Evolutionary conservation across 2,113 vertebrate genomes (phyloP).

Genomic region (Meriones unguiculatus): DNA sequence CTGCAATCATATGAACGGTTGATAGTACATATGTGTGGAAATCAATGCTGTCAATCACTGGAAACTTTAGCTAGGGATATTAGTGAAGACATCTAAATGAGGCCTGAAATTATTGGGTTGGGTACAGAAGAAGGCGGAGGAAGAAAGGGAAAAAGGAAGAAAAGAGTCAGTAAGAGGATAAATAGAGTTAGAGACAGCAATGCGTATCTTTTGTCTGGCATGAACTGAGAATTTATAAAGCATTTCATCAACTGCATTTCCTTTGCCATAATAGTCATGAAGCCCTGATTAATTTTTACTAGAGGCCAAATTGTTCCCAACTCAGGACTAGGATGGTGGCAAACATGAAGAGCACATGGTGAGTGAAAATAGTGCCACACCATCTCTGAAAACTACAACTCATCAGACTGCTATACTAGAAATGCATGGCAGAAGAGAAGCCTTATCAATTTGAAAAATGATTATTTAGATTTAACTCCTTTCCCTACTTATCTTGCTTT

Average conservation of each 20-base stretch:
- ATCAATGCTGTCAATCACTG: not conserved
- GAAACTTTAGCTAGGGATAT: not conserved
- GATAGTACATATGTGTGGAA: not conserved
- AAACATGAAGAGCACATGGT: not conserved
- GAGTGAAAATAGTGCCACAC: not conserved
- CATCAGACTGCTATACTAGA: not conserved
- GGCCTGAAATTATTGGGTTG: not conserved
- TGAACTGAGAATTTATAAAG: not conserved
- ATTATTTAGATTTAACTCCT: not conserved
- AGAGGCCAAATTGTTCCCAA: not conserved
- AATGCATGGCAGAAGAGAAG: not conserved
- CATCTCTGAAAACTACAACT: not conserved
- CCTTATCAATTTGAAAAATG: constrained; percentile 25
- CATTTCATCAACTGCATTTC: not conserved
- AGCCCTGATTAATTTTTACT: not conserved
- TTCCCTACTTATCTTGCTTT: constrained; percentile 3
- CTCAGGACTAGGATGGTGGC: not conserved
- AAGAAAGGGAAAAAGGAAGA: not conserved
- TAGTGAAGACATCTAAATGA: not conserved
- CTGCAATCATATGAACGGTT: not conserved
- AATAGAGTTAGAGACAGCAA: not conserved
- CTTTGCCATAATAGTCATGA: not conserved
- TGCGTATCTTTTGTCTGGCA: not conserved
- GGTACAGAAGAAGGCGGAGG: not conserved
- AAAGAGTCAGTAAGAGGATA: not conserved